These are phyloP conservation scores for Psilanteris sp. DNA, from an alignment of 1,140 invertebrate genomes.

Conservation along the genomic window DNA sequence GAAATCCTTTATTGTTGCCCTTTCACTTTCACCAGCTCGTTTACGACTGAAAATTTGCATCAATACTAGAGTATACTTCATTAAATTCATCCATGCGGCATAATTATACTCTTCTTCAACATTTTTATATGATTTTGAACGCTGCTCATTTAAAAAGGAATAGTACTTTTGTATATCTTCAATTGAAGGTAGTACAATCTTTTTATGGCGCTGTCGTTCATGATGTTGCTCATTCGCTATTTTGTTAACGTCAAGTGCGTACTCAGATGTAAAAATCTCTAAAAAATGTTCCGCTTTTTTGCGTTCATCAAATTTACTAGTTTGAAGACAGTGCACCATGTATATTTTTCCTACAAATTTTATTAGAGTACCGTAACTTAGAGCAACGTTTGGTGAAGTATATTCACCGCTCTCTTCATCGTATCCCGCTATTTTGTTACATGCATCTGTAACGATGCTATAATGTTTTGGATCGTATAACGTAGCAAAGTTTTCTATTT, in stretches of 20 bases:
- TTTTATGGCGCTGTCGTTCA: too few species aligned
- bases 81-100: too few species aligned
- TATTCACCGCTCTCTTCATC: conserved; percentile 23
- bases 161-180: too few species aligned
- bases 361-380: conserved; percentile 25
- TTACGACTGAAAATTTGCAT: too few species aligned
- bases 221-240: conserved; percentile 18
- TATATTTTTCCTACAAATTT: conserved; percentile 40
- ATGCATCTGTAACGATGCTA: conserved; percentile 3
- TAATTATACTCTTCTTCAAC: too few species aligned
- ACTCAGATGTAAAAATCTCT: conserved; percentile 25
- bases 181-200: too few species aligned
- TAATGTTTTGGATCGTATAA: conserved; percentile 37
- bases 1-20: too few species aligned
- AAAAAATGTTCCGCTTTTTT: conserved; percentile 29
- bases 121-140: too few species aligned
- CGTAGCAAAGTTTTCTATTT: conserved; percentile 7
- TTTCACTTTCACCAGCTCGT: too few species aligned
- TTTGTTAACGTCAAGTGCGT: conserved; percentile 24
- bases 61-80: too few species aligned
- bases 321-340: conserved; percentile 25
- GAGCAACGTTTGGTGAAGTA: conserved; percentile 11
- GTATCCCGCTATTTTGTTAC: conserved; percentile 25
- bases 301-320: conserved; percentile 13
- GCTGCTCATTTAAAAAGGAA: too few species aligned